Conservation (phyloP, 2,888 invertebrate genomes). For the Spisula subtruncata region DNA sequence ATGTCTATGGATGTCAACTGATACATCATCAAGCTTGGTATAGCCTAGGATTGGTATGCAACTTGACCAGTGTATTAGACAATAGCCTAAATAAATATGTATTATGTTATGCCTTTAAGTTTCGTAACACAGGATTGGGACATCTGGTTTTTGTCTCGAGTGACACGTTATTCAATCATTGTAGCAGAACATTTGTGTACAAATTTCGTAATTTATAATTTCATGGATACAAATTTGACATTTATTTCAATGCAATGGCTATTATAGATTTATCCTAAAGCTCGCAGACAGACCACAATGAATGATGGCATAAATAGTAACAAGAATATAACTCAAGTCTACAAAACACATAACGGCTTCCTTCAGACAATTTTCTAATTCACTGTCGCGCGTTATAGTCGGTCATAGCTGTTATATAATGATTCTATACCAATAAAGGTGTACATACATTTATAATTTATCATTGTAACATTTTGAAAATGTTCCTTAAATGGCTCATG, state of each 20-base stretch:
- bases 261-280: neutral
- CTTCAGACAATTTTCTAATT: neutral
- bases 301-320: neutral
- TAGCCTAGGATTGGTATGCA: neutral
- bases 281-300: neutral
- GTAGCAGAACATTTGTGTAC: neutral
- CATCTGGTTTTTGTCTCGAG: neutral
- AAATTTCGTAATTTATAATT: neutral
- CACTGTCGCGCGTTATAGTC: too few species aligned
- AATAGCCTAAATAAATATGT: neutral
- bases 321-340: neutral
- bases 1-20: too few species aligned
- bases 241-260: neutral
- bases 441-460: too few species aligned
- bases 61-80: neutral
- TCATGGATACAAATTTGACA: neutral
- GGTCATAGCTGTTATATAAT: too few species aligned
- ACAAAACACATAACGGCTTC: neutral
- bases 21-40: too few species aligned
- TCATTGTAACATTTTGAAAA: too few species aligned
- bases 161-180: neutral
- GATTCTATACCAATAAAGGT: too few species aligned
- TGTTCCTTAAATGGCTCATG: too few species aligned
- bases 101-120: neutral
- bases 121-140: neutral